Evolutionary conservation across 2,797 vertebrate species (phyloP), one percentile per base, ranked within the genome.

Genomic region (Rhinella marina): DNA sequence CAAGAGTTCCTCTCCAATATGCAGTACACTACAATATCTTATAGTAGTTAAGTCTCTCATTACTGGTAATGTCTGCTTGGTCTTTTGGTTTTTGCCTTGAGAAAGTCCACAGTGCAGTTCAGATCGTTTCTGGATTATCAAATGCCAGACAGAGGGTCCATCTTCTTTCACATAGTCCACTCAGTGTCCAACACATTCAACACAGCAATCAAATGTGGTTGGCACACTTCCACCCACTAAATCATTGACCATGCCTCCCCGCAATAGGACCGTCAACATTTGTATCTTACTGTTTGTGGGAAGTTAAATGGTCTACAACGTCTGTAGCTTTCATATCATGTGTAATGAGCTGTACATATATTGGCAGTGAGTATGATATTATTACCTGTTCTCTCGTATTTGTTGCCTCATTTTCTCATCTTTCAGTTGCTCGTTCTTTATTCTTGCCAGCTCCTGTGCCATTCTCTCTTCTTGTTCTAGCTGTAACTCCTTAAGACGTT

Each of bases 351-450:
- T 48, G 7, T 2, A 73, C 21, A 48, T 32, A 48, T 41, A 25
- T 54, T 77, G 25, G 16, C 16, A 27, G 4, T 6, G 23, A 61
- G 12, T 21, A 2, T 2, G 16, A 6, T 52, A 25, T 52, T 16
- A 77, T 7, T 93, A 99, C 98, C 97, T 99, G 95, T 97, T 99
- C 84, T 96, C 95, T 93, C 94, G 95, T 14, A 98, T 92, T 91
- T 95, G 92, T 87, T 98, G 97, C 90, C 96, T 95, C 93, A 96
- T 96, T 92, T 97, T 98, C 64, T 97, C 96, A 10, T 99, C 96
- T 81, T 92, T 95, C 1, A 95, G 92, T 29, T 93, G 93, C 83
- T 98, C 95, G 0, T 91, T 85, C 75, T 92, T 93, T 90, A 97
- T 92, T 89, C 95, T 94, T 0, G 96, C 95, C 92, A 97, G 84